Percentiles rank a stretch among this genome's conserved stretches.
Evolutionary conservation across 2,113 vertebrate genomes (phyloP).

Genomic region (Perca schrenkii): DNA sequence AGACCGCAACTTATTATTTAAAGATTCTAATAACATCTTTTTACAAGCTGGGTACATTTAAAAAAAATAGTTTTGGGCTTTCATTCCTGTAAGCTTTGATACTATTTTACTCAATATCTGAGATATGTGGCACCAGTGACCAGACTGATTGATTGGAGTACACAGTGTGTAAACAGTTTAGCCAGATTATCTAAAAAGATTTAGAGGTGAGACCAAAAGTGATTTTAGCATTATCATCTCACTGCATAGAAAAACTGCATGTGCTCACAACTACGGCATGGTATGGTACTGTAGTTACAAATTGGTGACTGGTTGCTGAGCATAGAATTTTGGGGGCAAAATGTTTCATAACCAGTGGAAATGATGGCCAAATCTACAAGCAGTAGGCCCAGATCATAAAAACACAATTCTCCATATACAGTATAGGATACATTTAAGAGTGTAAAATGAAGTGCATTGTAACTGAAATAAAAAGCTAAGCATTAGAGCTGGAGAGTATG

Average conservation of each 20-base stretch:
- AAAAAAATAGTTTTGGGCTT: background rate
- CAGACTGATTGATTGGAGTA: background rate
- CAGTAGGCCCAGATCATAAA: background rate
- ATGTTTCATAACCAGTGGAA: background rate
- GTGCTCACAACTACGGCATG: background rate
- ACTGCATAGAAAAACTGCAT: background rate
- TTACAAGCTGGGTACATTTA: background rate
- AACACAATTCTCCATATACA: background rate
- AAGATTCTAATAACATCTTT: background rate
- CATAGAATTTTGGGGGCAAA: background rate
- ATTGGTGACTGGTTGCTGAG: background rate
- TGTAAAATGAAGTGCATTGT: background rate
- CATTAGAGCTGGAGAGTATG: background rate
- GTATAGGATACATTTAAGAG: background rate
- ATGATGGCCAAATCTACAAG: background rate
- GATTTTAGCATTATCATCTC: too few relatives aligned
- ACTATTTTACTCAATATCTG: background rate
- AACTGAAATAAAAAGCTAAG: background rate
- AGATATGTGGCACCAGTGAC: background rate
- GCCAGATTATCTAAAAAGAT: background rate
- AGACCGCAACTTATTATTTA: background rate
- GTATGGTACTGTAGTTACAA: background rate
- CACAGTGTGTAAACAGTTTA: background rate
- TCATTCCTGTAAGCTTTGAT: background rate
- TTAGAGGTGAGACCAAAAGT: background rate